phyloP scores from a whole-genome alignment of 2,888 invertebrate genomes.

The Leptogaster cylindrica region DNA sequence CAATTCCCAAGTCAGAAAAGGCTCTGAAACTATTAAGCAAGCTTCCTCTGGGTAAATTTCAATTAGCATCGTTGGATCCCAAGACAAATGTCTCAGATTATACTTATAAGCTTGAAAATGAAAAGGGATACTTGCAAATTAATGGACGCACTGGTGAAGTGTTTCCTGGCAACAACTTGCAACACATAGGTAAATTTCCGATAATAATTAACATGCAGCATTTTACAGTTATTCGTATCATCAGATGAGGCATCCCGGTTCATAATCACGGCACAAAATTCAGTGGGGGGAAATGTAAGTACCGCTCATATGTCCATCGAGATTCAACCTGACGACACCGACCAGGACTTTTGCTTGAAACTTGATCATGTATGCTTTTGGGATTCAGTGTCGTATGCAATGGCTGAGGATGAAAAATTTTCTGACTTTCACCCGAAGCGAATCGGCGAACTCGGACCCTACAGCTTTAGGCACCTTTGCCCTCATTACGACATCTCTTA shows the following conservation, averaged over 20 bases:
- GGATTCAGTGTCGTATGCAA: slow-evolving; percentile 55
- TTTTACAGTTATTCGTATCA: neutral
- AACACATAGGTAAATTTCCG: slow-evolving; percentile 46
- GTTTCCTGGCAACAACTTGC: slow-evolving; percentile 56
- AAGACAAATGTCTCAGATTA: slow-evolving; percentile 53
- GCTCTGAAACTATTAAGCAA: slow-evolving; percentile 58
- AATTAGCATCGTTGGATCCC: slow-evolving; percentile 54
- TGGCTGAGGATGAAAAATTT: slow-evolving; percentile 53
- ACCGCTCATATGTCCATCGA: slow-evolving; percentile 57
- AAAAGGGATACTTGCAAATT: slow-evolving; percentile 51
- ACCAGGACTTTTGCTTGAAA: slow-evolving; percentile 53
- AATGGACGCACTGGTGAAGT: slow-evolving; percentile 58
- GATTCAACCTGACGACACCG: slow-evolving; percentile 53
- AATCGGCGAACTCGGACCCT: slow-evolving; percentile 62
- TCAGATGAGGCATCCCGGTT: slow-evolving; percentile 51
- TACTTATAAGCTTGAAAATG: slow-evolving; percentile 56
- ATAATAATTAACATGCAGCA: neutral
- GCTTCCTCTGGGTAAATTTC: slow-evolving; percentile 58
- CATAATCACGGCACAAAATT: slow-evolving; percentile 54
- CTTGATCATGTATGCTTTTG: slow-evolving; percentile 59
- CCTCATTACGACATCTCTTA: slow-evolving; percentile 64
- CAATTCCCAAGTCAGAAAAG: slow-evolving; percentile 58
- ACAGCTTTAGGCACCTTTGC: slow-evolving; percentile 63
- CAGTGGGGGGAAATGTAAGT: slow-evolving; percentile 39
- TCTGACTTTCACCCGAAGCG: slow-evolving; percentile 51